Base-by-base conservation (phyloP, 2,797 vertebrate species). In the Uromys caudimaculatus region DNA sequence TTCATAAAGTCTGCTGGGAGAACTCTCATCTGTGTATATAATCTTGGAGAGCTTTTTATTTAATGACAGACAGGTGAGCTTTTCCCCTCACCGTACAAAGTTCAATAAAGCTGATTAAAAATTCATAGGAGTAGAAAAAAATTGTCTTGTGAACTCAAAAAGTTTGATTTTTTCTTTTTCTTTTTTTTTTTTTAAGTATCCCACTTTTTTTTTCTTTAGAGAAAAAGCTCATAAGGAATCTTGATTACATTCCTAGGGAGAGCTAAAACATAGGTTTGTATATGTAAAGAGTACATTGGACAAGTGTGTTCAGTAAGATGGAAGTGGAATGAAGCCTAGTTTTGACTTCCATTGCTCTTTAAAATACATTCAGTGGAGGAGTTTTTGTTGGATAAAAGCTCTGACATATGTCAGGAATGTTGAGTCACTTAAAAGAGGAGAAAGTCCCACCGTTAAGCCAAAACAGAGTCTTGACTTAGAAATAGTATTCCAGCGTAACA, bases 1-100 rank as follows among this genome's bases (percentile, higher is more conserved):
- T 98, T 90, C 54, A 84, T 73, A 97, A 85, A 95, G 81, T 56
- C 93, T 98, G 93, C 98, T 98, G 23, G 90, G 98, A 76, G 98
- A 99, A 97, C 99, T 99, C 98, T 97, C 97, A 96, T 98, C 98
- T 97, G 99, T 99, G 96, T 99, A 98, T 95, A 98, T 99, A 92
- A 89, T 99, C 98, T 98, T 98, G 77, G 97, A 99, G 54, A 95
- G 97, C 1, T 98, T 96, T 87, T 97, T 96, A 87, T 98, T 91
- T 99, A 83, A 98, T 96, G 88, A 99, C 98, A 98, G 98, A 90
- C 77, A 91, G 50, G 98, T 99, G 98, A 78, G 60, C 62, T 4
- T 56, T 69, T 23, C 32, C 6, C 7, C 1, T 76, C 79, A 38
- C 38, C 93, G 77, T 71, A 93, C 8, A 90, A 69, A 97, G 69